phyloP scores from a whole-genome alignment of 1,140 invertebrate species.

The Asobara japonica region DNA sequence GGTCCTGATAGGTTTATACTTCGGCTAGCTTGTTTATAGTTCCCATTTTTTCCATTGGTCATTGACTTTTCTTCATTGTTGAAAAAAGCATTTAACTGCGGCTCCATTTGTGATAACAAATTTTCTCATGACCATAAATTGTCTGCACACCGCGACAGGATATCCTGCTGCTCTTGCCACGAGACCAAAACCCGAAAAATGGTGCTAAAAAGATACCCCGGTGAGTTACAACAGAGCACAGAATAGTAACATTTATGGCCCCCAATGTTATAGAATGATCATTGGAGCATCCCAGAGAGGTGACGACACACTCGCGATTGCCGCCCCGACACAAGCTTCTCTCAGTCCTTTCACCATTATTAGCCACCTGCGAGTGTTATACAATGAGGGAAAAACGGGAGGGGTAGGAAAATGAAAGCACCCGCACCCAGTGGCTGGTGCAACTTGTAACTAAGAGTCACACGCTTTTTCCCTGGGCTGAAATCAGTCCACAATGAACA shows the following conservation, averaged over 20 bases:
- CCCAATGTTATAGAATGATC: constrained; percentile 51
- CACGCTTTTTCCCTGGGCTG: background rate
- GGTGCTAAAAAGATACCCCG: background rate
- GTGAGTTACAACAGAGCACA: constrained; percentile 1
- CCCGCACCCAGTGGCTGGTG: constrained; percentile 2
- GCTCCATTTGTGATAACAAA: background rate
- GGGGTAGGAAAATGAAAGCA: constrained; percentile 13
- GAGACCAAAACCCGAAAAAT: background rate
- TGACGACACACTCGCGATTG: constrained; percentile 56
- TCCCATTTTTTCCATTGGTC: background rate
- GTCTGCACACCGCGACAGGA: background rate
- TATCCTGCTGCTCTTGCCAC: background rate
- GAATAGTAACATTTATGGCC: constrained; percentile 50
- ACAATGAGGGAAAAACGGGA: constrained; percentile 31
- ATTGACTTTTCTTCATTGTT: background rate
- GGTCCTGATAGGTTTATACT: too few species aligned
- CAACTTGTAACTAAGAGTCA: constrained; percentile 18
- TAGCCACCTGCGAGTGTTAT: constrained; percentile 28
- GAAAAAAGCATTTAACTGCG: background rate
- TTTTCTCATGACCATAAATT: constrained; percentile 11
- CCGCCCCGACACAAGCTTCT: constrained; percentile 41
- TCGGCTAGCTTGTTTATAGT: too few species aligned
- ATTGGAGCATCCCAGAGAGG: constrained; percentile 45
- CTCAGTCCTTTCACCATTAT: constrained; percentile 12
- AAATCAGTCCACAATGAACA: background rate